A percentile compares a stretch with the other conserved stretches of the same genome.
phyloP scores from a whole-genome alignment of 2,888 invertebrate genomes.

The Melinaea marsaeus region DNA sequence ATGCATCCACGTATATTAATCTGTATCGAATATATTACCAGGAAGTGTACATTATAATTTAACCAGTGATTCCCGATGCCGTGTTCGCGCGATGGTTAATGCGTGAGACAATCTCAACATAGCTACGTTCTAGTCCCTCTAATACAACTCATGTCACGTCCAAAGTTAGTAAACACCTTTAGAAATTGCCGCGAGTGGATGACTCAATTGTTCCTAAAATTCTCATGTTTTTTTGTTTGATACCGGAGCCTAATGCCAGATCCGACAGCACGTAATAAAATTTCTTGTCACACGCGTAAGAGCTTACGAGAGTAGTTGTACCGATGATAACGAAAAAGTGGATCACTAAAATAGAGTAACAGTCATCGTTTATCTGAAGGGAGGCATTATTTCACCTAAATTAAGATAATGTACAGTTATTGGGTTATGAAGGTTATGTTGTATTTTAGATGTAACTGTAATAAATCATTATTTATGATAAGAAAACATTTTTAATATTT shows the following conservation, averaged over 20 bases:
- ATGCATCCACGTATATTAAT: conserved; percentile 32
- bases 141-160: conserved; percentile 36
- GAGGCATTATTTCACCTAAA: conserved; percentile 29
- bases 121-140: conserved; percentile 33
- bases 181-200: conserved; percentile 31
- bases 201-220: conserved; percentile 28
- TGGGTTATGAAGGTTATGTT: conserved; percentile 28
- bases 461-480: conserved; percentile 17
- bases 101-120: conserved; percentile 42
- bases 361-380: conserved; percentile 32
- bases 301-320: conserved; percentile 44
- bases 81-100: conserved; percentile 35
- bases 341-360: conserved; percentile 38
- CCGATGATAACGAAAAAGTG: conserved; percentile 53
- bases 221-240: conserved; percentile 23
- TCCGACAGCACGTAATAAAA: conserved; percentile 31
- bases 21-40: conserved; percentile 35
- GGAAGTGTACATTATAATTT: conserved; percentile 35
- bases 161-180: conserved; percentile 27
- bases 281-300: conserved; percentile 34
- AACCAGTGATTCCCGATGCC: conserved; percentile 31
- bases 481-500: no score
- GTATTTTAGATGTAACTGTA: conserved; percentile 14
- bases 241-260: conserved; percentile 17
- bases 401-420: conserved; percentile 31